Percentiles rank a stretch among this genome's conserved stretches.
These are phyloP conservation scores for Hydroisotoma schaefferi DNA, from an alignment of 2,888 invertebrate species.

Conservation along the genomic window DNA sequence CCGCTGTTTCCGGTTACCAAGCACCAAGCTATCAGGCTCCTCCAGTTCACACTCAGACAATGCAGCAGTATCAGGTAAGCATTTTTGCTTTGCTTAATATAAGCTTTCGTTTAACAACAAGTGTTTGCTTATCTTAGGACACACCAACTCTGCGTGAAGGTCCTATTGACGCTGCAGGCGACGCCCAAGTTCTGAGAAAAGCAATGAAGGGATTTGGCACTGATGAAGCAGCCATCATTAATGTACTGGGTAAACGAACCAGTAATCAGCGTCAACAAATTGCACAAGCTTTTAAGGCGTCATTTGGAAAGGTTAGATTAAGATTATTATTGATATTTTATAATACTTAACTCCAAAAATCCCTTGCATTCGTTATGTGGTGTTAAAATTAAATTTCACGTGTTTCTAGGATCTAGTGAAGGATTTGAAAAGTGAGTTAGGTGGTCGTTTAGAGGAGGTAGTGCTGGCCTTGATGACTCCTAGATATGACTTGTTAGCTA, in stretches of 20 bases:
- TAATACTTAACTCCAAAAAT: no score
- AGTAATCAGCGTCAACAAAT: slow-evolving; percentile 84
- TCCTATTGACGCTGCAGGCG: slow-evolving; percentile 72
- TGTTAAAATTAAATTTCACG: slow-evolving; percentile 1
- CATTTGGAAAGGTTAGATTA: slow-evolving; percentile 74
- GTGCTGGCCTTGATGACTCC: slow-evolving; percentile 81
- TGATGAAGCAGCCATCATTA: slow-evolving; percentile 82
- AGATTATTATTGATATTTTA: not conserved
- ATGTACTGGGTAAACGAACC: slow-evolving; percentile 73
- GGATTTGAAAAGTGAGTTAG: slow-evolving; percentile 81
- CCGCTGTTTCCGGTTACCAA: slow-evolving; percentile 4
- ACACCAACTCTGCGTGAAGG: slow-evolving; percentile 33
- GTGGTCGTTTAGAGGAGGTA: slow-evolving; percentile 80
- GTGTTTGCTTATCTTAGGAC: slow-evolving; percentile 24
- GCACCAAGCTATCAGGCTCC: slow-evolving; percentile 14
- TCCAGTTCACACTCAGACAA: slow-evolving; percentile 8
- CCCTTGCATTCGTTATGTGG: no score
- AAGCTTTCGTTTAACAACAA: not conserved
- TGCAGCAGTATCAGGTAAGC: slow-evolving; percentile 19
- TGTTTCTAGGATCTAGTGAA: slow-evolving; percentile 65
- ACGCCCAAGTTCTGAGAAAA: slow-evolving; percentile 76
- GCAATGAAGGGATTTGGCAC: slow-evolving; percentile 74
- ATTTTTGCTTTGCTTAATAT: not conserved
- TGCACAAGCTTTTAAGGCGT: slow-evolving; percentile 73
- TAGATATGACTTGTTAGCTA: slow-evolving; percentile 76